Percentiles rank a stretch among this genome's conserved stretches.
Evolutionary conservation across 2,113 vertebrate genomes (phyloP).

Genomic region (Pachypanchax playfairii): DNA sequence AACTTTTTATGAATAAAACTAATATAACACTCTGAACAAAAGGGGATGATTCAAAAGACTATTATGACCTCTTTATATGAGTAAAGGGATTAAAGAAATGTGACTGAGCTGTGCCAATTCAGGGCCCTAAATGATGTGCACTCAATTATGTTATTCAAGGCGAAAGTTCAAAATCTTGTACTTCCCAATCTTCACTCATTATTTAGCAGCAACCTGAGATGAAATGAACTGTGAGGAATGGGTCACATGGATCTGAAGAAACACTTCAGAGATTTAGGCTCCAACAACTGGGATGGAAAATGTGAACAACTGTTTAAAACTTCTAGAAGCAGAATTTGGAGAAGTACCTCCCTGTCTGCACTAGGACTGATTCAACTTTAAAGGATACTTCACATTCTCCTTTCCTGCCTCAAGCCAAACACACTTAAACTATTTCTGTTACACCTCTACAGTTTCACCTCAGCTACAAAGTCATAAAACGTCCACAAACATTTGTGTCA

Average conservation of each 20-base stretch:
- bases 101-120: not conserved
- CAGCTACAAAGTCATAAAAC: no score
- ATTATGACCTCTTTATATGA: not conserved
- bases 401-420: no score
- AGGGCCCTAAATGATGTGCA: not conserved
- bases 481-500: no score
- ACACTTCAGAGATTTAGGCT: not conserved
- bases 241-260: not conserved
- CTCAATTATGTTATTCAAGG: not conserved
- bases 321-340: not conserved
- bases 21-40: not conserved
- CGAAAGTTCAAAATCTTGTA: not conserved
- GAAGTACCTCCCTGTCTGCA: not conserved
- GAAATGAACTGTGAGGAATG: not conserved
- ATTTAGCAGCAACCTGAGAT: not conserved
- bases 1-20: not conserved
- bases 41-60: not conserved
- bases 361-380: not conserved
- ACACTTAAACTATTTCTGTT: no score
- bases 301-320: not conserved
- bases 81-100: not conserved
- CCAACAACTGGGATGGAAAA: no score
- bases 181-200: not conserved
- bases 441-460: no score
- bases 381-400: no score